Conservation (phyloP, 2,888 invertebrate genomes). For the Sipunculus nudus region DNA sequence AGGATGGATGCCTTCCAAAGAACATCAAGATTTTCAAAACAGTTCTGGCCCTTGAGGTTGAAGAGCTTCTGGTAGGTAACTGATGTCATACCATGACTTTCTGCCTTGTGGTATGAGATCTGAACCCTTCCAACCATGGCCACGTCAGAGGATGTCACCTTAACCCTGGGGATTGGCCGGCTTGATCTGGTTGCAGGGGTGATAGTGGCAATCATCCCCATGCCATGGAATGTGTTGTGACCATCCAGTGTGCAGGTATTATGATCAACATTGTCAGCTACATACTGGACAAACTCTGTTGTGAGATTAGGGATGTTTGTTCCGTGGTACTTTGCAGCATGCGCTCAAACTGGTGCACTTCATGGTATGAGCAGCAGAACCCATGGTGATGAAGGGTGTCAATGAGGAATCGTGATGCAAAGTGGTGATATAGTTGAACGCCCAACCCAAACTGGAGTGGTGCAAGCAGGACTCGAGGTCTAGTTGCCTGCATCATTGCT, state of each 20-base stretch:
- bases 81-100: neutral
- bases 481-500: constrained; percentile 37
- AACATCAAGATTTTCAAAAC: constrained; percentile 2
- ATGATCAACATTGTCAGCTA: constrained; percentile 14
- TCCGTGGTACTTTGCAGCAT: constrained; percentile 2
- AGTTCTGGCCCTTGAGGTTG: neutral
- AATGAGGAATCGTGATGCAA: constrained; percentile 37
- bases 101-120: neutral
- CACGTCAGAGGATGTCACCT: constrained; percentile 10
- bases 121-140: neutral
- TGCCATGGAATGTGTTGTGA: constrained; percentile 9
- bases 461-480: constrained; percentile 34
- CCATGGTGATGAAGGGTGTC: constrained; percentile 39
- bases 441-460: constrained; percentile 40
- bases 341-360: constrained; percentile 19
- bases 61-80: neutral
- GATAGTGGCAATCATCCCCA: neutral
- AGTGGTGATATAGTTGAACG: constrained; percentile 39
- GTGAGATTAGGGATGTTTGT: constrained; percentile 9
- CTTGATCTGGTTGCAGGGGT: neutral
- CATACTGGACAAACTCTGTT: constrained; percentile 16
- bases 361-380: constrained; percentile 37
- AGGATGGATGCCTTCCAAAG: constrained; percentile 7
- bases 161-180: neutral
- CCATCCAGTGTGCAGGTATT: constrained; percentile 20